These are phyloP conservation scores for Manis pentadactyla DNA, from an alignment of 2,797 vertebrate species.

Conservation along the genomic window DNA sequence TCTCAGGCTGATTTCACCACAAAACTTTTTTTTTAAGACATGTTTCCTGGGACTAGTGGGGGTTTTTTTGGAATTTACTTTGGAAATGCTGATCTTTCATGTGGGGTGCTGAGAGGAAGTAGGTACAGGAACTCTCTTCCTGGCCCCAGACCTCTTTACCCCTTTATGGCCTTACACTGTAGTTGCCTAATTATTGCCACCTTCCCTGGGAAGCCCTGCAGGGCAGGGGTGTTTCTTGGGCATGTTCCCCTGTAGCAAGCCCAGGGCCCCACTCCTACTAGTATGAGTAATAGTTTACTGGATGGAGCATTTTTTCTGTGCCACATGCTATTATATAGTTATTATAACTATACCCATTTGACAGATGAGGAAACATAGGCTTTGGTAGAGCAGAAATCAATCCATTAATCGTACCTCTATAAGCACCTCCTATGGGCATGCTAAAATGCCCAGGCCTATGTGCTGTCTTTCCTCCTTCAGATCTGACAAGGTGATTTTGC, in stretches of 20 bases:
- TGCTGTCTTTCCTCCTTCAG: too few species aligned
- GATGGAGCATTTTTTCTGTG: background rate
- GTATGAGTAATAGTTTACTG: background rate
- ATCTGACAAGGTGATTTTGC: too few species aligned
- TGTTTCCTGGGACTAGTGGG: background rate
- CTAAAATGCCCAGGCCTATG: too few species aligned
- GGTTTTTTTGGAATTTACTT: background rate
- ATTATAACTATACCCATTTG: background rate
- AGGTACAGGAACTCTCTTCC: fast-evolving
- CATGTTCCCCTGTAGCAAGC: background rate
- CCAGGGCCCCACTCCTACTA: background rate
- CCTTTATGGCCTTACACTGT: background rate
- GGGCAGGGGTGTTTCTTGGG: background rate
- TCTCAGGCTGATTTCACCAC: background rate
- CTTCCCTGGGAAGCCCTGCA: background rate
- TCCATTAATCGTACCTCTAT: background rate
- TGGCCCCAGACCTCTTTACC: too few species aligned
- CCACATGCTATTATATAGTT: background rate
- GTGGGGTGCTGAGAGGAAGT: background rate
- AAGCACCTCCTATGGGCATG: background rate
- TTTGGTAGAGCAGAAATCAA: background rate
- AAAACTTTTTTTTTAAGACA: background rate
- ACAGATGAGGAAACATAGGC: background rate
- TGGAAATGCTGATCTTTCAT: background rate
- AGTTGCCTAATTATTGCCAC: too few species aligned